Evolutionary conservation across 1,140 invertebrate species (phyloP), one percentile per base, ranked within the genome.

Genomic region (Drosophila bocki): DNA sequence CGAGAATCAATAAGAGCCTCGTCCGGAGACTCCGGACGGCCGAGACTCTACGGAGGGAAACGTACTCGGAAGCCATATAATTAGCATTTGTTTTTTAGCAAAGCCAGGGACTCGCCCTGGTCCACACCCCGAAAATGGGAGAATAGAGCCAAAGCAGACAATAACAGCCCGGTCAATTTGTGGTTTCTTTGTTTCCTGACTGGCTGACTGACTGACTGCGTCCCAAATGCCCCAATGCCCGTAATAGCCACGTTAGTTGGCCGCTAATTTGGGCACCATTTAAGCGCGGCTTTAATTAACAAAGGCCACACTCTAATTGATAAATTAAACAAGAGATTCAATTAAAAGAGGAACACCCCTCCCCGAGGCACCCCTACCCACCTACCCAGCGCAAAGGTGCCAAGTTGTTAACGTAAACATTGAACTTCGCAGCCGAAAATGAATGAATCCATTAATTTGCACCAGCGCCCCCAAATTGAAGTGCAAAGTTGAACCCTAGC

Each of bases 381-480:
- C 26, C 47, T 35, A 11, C n/a, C 19, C 45, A 13, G 29, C 54
- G 37, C 44, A 35, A 35, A 79, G 81, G 82, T 85, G 85, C 53
- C 80, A 90, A 90, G 78, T 90, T 85, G 85, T 90, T 85, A 90
- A 90, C 85, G 90, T 84, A 90, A 85, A 82, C 85, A 90, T 90
- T 90, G 81, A 90, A 90, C 85, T 88, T 88, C 85, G 57, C 45
- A 48, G 62, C 29, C 63, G 59, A 72, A 69, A 71, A 51, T 70
- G 78, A 88, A 90, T 88, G 85, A 88, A 90, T 88, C 81, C 85
- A 88, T 88, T 88, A 88, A 88, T 90, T 90, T 90, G 70, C 85
- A 84, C 85, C 86, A 80, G 82, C 85, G 75, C 85, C 85, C 85
- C 81, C 75, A 85, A 81, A 81, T 90, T 90, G 85, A 90, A 90